Percentiles rank a stretch among this genome's conserved stretches.
Evolutionary conservation across 2,113 vertebrate species (phyloP).

Genomic region (Elaphurus davidianus): DNA sequence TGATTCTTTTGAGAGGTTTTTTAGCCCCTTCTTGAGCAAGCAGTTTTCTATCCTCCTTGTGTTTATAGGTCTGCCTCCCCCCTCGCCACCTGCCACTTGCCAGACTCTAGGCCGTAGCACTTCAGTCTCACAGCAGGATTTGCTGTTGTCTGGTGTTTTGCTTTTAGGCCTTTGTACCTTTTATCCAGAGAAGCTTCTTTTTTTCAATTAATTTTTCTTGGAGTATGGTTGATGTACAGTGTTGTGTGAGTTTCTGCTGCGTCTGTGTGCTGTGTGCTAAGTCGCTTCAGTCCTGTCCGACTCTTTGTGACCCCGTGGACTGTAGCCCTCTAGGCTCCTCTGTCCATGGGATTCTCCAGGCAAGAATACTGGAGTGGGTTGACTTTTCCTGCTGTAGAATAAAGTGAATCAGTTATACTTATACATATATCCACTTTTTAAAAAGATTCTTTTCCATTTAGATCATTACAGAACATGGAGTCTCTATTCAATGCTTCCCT

Average conservation of each 20-base stretch:
- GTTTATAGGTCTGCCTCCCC: not conserved
- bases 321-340: not conserved
- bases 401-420: not conserved
- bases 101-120: accelerated
- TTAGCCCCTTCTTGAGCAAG: not conserved
- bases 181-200: not conserved
- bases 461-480: not conserved
- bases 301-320: not conserved
- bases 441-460: not conserved
- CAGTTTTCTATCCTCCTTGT: not conserved
- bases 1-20: not conserved
- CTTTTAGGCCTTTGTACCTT: not conserved
- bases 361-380: not conserved
- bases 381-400: not conserved
- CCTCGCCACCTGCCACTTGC: not conserved
- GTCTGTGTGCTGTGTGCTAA: not conserved
- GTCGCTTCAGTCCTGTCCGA: accelerated
- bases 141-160: not conserved
- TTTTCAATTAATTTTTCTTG: not conserved
- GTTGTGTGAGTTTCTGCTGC: not conserved
- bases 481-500: not conserved
- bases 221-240: not conserved
- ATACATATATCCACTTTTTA: not conserved
- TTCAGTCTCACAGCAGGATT: not conserved
- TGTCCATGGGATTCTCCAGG: not conserved